A percentile compares a stretch with the other conserved stretches of the same genome.
Evolutionary conservation across 2,113 vertebrate species (phyloP).

Genomic region (Pitta sordida): DNA sequence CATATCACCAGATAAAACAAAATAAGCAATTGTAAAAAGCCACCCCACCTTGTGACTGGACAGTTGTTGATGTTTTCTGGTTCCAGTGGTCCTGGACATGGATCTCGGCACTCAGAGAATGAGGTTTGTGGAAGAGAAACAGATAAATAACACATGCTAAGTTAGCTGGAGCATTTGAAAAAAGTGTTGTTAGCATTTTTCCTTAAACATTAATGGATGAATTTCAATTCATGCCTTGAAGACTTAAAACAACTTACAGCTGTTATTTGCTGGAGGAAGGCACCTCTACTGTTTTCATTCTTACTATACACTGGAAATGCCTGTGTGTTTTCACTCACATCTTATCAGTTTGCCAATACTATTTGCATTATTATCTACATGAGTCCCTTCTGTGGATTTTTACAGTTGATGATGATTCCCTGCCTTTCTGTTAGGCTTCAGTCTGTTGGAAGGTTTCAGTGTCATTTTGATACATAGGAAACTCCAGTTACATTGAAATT

Average conservation of each 20-base stretch:
- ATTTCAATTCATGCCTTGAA: background rate
- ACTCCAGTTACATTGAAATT: background rate
- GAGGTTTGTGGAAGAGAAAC: background rate
- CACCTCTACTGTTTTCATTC: background rate
- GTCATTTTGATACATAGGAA: background rate
- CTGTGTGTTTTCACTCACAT: background rate
- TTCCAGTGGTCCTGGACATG: background rate
- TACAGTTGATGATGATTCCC: background rate
- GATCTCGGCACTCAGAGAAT: background rate
- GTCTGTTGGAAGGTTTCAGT: background rate
- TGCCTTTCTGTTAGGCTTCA: background rate
- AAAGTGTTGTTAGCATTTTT: background rate
- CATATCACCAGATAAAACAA: background rate
- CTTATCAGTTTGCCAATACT: background rate
- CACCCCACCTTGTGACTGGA: background rate
- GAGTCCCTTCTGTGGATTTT: background rate
- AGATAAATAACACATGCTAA: constrained; percentile 2
- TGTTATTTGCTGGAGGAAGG: background rate
- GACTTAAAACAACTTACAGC: background rate
- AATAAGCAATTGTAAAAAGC: background rate
- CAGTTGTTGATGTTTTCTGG: background rate
- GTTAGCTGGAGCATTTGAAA: background rate
- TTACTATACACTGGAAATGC: background rate
- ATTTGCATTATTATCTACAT: background rate
- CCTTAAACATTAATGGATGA: background rate